Evolutionary conservation across 1,140 invertebrate genomes (phyloP).

Genomic region (Drosophila ananassae): DNA sequence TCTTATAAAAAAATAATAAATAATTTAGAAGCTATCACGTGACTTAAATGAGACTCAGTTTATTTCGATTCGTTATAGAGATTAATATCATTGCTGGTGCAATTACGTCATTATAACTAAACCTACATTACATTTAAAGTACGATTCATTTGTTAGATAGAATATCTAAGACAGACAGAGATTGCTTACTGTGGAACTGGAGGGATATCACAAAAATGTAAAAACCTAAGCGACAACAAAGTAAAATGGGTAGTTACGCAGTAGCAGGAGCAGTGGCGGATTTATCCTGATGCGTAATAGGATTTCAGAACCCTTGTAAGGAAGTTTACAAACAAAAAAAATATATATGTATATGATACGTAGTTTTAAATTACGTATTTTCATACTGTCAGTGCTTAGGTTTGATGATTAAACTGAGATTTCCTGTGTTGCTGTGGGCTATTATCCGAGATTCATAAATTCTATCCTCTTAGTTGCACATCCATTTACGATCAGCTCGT

Average conservation of each 20-base stretch:
- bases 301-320: constrained; percentile 11
- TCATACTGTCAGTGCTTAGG: constrained; percentile 33
- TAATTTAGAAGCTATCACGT: not conserved
- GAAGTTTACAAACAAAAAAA: constrained; percentile 43
- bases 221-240: constrained; percentile 37
- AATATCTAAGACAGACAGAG: constrained; percentile 33
- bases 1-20: not conserved
- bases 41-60: constrained; percentile 42
- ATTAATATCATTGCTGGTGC: constrained; percentile 43
- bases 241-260: constrained; percentile 31
- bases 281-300: constrained; percentile 27
- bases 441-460: constrained; percentile 43
- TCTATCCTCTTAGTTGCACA: constrained; percentile 1
- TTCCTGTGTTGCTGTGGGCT: constrained; percentile 33
- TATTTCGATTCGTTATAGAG: constrained; percentile 38
- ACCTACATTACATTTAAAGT: constrained; percentile 34
- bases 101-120: constrained; percentile 45
- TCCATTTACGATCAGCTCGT: constrained; percentile 50
- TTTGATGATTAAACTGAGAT: constrained; percentile 24
- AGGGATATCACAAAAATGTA: constrained; percentile 60
- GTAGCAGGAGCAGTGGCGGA: not conserved
- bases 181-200: constrained; percentile 45
- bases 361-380: constrained; percentile 29
- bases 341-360: constrained; percentile 5
- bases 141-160: constrained; percentile 15